phyloP scores from a whole-genome alignment of 2,113 vertebrate species.

The Natator depressus region DNA sequence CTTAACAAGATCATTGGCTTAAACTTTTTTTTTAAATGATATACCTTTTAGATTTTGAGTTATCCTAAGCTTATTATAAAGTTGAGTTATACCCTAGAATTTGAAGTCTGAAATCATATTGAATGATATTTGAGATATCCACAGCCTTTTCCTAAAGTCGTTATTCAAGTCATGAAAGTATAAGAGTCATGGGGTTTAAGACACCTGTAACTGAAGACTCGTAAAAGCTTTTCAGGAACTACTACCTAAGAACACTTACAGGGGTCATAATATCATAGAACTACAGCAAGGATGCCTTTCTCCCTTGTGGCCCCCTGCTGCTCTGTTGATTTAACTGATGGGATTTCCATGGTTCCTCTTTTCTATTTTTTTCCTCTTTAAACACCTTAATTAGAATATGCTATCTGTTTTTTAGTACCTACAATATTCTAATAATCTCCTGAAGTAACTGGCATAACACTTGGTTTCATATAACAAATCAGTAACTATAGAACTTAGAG shows the following conservation, averaged over 20 bases:
- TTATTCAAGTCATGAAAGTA: neutral
- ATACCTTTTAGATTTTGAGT: neutral
- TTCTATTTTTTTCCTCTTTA: neutral
- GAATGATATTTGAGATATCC: neutral
- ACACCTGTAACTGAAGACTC: neutral
- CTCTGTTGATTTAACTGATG: neutral
- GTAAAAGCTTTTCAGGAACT: neutral
- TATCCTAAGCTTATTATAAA: neutral
- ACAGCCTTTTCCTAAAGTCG: neutral
- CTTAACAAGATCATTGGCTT: neutral
- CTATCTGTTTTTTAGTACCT: neutral
- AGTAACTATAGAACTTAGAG: neutral
- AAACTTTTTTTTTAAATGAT: neutral
- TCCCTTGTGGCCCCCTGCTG: neutral
- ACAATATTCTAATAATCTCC: no score
- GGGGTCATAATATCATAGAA: neutral
- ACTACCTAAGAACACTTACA: neutral
- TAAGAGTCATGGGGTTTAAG: neutral
- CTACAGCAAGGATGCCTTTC: neutral
- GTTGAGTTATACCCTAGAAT: neutral
- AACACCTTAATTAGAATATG: neutral
- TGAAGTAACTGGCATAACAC: neutral
- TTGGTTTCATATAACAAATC: no score
- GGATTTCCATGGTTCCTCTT: neutral
- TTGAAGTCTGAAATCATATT: neutral